Conservation (phyloP, 2,797 vertebrate genomes). For the Sebastes cheni region DNA sequence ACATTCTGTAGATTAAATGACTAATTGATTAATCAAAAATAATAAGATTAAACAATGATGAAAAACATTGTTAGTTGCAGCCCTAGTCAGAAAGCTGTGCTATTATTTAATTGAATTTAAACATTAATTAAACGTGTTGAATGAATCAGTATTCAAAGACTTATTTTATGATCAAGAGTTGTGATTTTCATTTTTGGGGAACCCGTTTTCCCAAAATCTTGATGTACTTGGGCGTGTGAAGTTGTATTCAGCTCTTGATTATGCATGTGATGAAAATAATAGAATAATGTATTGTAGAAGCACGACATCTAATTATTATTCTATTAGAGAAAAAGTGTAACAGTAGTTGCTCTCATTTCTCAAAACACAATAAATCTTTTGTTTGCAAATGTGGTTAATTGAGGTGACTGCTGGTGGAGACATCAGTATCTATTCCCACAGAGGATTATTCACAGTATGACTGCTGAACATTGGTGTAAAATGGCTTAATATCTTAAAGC, state of each 20-base stretch:
- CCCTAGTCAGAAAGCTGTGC: not conserved
- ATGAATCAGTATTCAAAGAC: not conserved
- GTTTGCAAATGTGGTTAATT: not conserved
- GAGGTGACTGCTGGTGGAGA: not conserved
- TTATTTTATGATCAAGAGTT: not conserved
- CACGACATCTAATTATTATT: slow-evolving; percentile 12
- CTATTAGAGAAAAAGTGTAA: not conserved
- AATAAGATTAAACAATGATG: no score
- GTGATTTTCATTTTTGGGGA: not conserved
- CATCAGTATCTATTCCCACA: not conserved
- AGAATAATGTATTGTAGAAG: not conserved
- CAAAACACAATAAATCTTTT: not conserved
- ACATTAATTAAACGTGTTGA: not conserved
- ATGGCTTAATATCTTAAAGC: not conserved
- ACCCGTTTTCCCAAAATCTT: not conserved
- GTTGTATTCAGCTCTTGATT: not conserved
- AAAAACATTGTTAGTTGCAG: no score
- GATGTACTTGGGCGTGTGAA: not conserved
- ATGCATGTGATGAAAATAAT: slow-evolving; percentile 8
- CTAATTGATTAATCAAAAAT: not conserved
- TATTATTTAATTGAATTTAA: not conserved
- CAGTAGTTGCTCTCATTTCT: not conserved
- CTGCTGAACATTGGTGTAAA: not conserved
- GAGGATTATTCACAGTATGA: not conserved
- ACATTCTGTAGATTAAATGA: not conserved